These are phyloP conservation scores for Spodoptera littoralis DNA, from an alignment of 2,888 invertebrate genomes.

Conservation along the genomic window DNA sequence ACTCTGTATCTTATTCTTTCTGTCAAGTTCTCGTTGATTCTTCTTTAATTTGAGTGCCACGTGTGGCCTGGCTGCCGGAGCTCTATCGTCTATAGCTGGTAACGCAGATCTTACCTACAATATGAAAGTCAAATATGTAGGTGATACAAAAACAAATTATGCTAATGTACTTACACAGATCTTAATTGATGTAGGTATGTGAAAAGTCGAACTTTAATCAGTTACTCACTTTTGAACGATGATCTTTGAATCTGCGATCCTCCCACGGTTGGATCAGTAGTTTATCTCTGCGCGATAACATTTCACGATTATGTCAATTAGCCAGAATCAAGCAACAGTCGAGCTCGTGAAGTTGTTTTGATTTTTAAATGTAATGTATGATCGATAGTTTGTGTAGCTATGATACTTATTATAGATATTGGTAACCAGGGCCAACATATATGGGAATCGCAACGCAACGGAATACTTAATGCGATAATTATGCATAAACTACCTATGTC, in stretches of 20 bases:
- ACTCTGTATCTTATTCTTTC: conserved; percentile 89
- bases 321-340: conserved; percentile 40
- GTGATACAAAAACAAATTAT: no score
- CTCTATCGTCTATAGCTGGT: conserved; percentile 90
- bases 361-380: conserved; percentile 17
- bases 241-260: conserved; percentile 91
- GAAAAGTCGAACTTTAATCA: conserved; percentile 22
- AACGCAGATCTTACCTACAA: conserved; percentile 89
- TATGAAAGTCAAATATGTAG: neutral
- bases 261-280: conserved; percentile 92
- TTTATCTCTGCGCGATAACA: conserved; percentile 92
- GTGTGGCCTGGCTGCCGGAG: conserved; percentile 90
- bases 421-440: conserved; percentile 12
- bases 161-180: no score
- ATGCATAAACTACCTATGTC: no score
- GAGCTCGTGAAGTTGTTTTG: conserved; percentile 41
- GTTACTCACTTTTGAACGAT: conserved; percentile 90
- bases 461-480: no score
- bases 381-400: conserved; percentile 43
- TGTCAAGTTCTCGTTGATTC: conserved; percentile 91
- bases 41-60: conserved; percentile 92
- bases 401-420: neutral
- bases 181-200: neutral
- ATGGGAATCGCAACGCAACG: no score
- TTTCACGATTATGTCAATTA: conserved; percentile 42